Conservation (phyloP, 2,888 invertebrate species). For the Scelioninae gen. 1 region DNA sequence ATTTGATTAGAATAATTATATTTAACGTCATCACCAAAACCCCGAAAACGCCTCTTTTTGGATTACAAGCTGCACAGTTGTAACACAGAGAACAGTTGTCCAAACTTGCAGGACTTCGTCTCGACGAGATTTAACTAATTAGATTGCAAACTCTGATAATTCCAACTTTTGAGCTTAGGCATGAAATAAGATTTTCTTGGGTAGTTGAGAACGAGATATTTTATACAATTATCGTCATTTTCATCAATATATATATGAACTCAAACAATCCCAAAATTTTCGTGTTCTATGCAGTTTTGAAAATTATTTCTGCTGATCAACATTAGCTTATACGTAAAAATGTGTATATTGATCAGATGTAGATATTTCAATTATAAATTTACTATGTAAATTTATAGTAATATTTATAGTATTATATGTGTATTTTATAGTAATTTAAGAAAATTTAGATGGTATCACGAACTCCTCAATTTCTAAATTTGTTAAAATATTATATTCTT, state of each 20-base stretch:
- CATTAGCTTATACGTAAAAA: not conserved
- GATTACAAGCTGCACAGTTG: slow-evolving; percentile 22
- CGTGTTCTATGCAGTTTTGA: not conserved
- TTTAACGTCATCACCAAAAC: not conserved
- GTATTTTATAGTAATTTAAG: too few relatives aligned
- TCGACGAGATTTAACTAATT: slow-evolving; percentile 48
- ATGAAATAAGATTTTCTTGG: slow-evolving; percentile 34
- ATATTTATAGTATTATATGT: too few relatives aligned
- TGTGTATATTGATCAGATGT: too few relatives aligned
- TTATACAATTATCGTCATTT: slow-evolving; percentile 22
- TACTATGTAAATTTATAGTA: too few relatives aligned
- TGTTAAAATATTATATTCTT: too few relatives aligned
- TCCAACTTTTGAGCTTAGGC: slow-evolving; percentile 23
- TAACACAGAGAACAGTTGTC: slow-evolving; percentile 27
- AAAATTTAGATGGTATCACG: too few relatives aligned
- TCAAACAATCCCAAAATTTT: not conserved
- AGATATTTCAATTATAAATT: too few relatives aligned
- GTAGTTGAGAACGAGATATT: slow-evolving; percentile 6
- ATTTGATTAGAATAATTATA: slow-evolving; percentile 12
- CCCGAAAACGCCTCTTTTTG: slow-evolving; percentile 18
- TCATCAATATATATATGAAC: slow-evolving; percentile 10
- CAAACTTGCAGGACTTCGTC: slow-evolving; percentile 30
- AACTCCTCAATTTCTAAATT: too few relatives aligned
- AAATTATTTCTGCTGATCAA: not conserved
- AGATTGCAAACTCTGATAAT: slow-evolving; percentile 44